Evolutionary conservation across 64 coral and sea anemone species (phyloP), one percentile per base, ranked within the genome.

Genomic region (Stichodactyla helianthus): DNA sequence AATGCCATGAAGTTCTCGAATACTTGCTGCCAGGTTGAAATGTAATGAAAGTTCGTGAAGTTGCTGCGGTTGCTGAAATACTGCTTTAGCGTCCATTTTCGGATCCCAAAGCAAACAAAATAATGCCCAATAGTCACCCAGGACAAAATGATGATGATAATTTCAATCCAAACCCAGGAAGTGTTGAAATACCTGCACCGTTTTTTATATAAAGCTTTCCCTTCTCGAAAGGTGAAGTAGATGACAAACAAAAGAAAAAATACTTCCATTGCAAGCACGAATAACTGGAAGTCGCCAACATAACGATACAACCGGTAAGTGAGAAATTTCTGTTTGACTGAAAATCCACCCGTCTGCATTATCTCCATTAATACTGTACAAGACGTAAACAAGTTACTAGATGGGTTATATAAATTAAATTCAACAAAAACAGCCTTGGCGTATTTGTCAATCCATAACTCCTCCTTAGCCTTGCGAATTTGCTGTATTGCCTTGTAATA

Each of bases 271-370:
- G 86, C 91, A 27, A 99, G 54, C 44, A 95, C 82, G 52, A 99
- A 95, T 2, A 95, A 23, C 54, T 99, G 97, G 31, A 99, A 99
- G 89, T 99, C 93, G 26, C 97, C 97, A 7, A 95, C 86, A 50
- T 95, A 95, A 55, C 86, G 82, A 77, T 90, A 99, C 14, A 99
- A 88, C 16, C 97, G 88, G 51, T 90, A 92, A 5, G 97, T 84
- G 25, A 99, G 80, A 53, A 99, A 71, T 13, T 93, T 77, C 5
- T 85, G 70, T 19, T 71, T 83, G 8, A 87, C 84, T 31, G 89
- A 53, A 26, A 99, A 79, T 6, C 93, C 93, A 26, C 97, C 97
- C 5, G 93, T 89, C 10, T 93, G 87, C 10, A 87, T 82, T 2
- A 79, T 52, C 68, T 99, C 97, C 57, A 93, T 82, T 13, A 99